These are phyloP conservation scores for Caenorhabditis drosophilae DNA, from an alignment of 2,888 invertebrate species.

Conservation along the genomic window DNA sequence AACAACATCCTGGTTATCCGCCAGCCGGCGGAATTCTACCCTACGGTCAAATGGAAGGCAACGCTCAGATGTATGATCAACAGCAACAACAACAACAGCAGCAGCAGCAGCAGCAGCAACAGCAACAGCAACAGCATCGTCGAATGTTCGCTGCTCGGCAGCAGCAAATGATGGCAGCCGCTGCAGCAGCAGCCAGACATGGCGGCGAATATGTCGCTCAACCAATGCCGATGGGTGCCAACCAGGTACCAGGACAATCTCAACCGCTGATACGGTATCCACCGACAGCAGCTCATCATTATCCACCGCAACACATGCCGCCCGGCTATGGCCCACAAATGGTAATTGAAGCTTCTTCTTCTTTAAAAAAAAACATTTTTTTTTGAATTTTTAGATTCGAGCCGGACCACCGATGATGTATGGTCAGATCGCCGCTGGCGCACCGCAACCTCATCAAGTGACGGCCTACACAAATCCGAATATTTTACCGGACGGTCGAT, in stretches of 20 bases:
- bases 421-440: neutral
- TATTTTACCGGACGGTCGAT: neutral
- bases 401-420: neutral
- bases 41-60: conserved; percentile 37
- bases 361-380: no score
- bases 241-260: conserved; percentile 3
- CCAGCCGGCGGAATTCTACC: conserved; percentile 25
- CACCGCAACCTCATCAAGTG: neutral
- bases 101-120: conserved; percentile 27
- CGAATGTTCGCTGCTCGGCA: conserved; percentile 2
- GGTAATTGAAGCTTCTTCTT: neutral
- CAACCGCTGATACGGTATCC: conserved; percentile 4
- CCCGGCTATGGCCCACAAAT: neutral
- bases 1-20: conserved; percentile 9
- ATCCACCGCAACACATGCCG: neutral
- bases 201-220: no score
- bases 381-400: no score
- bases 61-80: conserved; percentile 34
- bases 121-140: conserved; percentile 1
- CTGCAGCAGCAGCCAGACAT: no score
- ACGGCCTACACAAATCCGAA: neutral
- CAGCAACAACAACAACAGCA: conserved; percentile 7
- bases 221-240: neutral
- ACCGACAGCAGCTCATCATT: neutral
- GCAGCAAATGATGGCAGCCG: neutral